These are phyloP conservation scores for Seira musarum DNA, from an alignment of 2,888 invertebrate species.

Conservation along the genomic window DNA sequence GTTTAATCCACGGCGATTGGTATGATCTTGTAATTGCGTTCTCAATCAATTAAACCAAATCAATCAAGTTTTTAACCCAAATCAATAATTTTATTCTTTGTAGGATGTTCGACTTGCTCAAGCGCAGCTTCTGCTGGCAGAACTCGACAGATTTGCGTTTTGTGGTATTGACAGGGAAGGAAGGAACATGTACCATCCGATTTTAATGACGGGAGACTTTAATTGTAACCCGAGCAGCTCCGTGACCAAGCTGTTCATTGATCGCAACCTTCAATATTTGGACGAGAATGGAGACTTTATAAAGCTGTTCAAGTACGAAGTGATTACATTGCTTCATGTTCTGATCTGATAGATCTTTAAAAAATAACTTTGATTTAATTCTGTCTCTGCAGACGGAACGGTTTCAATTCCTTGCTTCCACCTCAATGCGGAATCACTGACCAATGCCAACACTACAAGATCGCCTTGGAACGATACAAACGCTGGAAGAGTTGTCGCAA, in stretches of 20 bases:
- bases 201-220: slow-evolving; percentile 94
- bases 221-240: slow-evolving; percentile 86
- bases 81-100: too few species aligned
- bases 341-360: too few species aligned
- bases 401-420: slow-evolving; percentile 70
- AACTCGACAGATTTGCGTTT: slow-evolving; percentile 85
- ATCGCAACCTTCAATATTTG: slow-evolving; percentile 73
- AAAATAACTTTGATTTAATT: not conserved
- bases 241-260: slow-evolving; percentile 80
- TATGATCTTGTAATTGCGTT: slow-evolving; percentile 13
- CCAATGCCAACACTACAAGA: slow-evolving; percentile 72
- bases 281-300: slow-evolving; percentile 47
- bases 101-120: slow-evolving; percentile 94
- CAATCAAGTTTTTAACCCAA: too few species aligned
- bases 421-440: slow-evolving; percentile 73
- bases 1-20: slow-evolving; percentile 87
- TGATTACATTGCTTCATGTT: slow-evolving; percentile 43
- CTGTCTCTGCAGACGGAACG: slow-evolving; percentile 21
- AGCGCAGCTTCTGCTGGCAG: slow-evolving; percentile 85
- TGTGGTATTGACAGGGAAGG: slow-evolving; percentile 70
- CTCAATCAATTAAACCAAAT: too few species aligned
- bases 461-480: slow-evolving; percentile 60
- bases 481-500: slow-evolving; percentile 37
- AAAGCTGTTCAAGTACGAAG: slow-evolving; percentile 66
- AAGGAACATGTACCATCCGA: slow-evolving; percentile 79